phyloP scores from a whole-genome alignment of 2,113 vertebrate species.

The Cygnus buccinator region DNA sequence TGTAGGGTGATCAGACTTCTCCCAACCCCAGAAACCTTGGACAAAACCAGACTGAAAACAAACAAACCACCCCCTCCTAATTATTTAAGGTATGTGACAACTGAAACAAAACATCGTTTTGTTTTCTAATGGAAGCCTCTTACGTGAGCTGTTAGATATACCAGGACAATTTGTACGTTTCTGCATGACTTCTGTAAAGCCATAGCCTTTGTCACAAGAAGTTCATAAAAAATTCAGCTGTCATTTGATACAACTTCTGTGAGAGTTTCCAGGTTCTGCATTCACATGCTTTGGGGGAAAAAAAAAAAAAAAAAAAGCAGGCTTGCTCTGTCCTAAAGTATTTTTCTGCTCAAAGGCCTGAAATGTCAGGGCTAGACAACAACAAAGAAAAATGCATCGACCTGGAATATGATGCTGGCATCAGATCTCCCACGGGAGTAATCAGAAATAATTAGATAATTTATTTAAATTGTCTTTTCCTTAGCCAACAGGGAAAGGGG shows the following conservation, averaged over 20 bases:
- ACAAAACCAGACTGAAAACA: background rate
- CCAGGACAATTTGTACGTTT: background rate
- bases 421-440: conserved; percentile 29
- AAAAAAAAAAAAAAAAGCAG: background rate
- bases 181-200: conserved; percentile 36
- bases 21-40: background rate
- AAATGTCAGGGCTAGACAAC: background rate
- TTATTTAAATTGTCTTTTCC: conserved; percentile 44
- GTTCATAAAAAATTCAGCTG: conserved; percentile 29
- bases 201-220: conserved; percentile 34
- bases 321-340: conserved; percentile 12
- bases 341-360: background rate
- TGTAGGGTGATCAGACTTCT: background rate
- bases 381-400: conserved; percentile 24
- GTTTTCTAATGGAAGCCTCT: background rate
- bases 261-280: background rate
- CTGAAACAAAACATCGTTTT: background rate
- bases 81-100: background rate
- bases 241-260: background rate
- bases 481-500: conserved; percentile 1
- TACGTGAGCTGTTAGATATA: background rate
- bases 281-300: background rate
- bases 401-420: conserved; percentile 13
- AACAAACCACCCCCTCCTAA: background rate
- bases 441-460: conserved; percentile 47